Evolutionary conservation across 2,888 invertebrate species (phyloP).

Genomic region (Oligia strigilis): DNA sequence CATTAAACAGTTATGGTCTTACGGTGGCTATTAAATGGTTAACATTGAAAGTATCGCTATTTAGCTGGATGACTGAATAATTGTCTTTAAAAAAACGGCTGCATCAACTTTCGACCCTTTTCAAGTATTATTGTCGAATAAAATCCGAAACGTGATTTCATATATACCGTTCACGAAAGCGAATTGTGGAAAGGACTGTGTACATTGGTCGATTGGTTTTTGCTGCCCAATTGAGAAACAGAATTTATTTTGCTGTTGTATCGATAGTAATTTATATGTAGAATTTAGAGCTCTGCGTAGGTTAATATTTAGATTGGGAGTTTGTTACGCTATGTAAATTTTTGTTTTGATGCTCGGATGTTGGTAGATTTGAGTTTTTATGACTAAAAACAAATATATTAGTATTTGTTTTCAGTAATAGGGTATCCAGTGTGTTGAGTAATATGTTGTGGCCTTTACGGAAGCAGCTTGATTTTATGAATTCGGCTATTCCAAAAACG

Average conservation of each 20-base stretch:
- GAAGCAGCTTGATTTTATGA: not conserved
- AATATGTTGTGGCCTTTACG: not conserved
- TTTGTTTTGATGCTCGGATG: slow-evolving; percentile 36
- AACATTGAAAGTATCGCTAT: slow-evolving; percentile 32
- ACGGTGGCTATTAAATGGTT: slow-evolving; percentile 33
- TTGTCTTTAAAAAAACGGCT: slow-evolving; percentile 42
- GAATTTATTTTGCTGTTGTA: slow-evolving; percentile 46
- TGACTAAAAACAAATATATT: slow-evolving; percentile 57
- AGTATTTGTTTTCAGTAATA: slow-evolving; percentile 25
- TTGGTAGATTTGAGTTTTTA: slow-evolving; percentile 18
- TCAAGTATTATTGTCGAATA: slow-evolving; percentile 66
- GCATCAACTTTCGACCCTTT: slow-evolving; percentile 59
- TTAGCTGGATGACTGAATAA: slow-evolving; percentile 41
- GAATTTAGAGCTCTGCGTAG: slow-evolving; percentile 30
- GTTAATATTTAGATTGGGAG: slow-evolving; percentile 44
- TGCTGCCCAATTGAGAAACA: slow-evolving; percentile 42
- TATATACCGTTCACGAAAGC: slow-evolving; percentile 71
- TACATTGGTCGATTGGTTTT: slow-evolving; percentile 62
- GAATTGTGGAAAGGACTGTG: slow-evolving; percentile 63
- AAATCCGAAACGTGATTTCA: slow-evolving; percentile 69
- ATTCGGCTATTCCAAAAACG: not conserved
- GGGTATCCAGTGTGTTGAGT: not conserved
- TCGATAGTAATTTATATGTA: slow-evolving; percentile 44
- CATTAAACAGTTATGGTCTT: slow-evolving; percentile 22
- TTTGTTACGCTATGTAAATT: slow-evolving; percentile 44